Conservation (phyloP, 2,888 invertebrate species). For the Marasmarcha lunaedactyla region DNA sequence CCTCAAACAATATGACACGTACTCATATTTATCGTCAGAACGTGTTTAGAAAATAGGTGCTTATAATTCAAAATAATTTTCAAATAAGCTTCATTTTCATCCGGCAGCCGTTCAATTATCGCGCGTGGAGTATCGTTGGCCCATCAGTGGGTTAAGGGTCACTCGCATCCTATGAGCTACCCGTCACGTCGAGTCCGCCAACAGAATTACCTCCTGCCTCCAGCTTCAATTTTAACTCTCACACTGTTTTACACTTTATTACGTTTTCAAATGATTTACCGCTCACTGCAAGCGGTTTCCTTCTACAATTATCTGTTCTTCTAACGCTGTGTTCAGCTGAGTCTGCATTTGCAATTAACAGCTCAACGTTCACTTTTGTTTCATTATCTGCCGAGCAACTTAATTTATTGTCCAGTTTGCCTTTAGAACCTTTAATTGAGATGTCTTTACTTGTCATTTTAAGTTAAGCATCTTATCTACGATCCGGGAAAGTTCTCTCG, state of each 20-base stretch:
- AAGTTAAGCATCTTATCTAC: constrained; percentile 16
- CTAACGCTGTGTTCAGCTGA: too few species aligned
- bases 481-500: constrained; percentile 32
- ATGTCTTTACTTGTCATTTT: constrained; percentile 26
- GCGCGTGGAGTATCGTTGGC: too few species aligned
- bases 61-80: too few species aligned
- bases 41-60: too few species aligned
- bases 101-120: too few species aligned
- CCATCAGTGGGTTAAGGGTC: not conserved
- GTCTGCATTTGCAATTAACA: too few species aligned
- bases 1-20: too few species aligned
- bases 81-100: too few species aligned
- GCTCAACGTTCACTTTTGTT: constrained; percentile 1
- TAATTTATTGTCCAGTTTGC: not conserved
- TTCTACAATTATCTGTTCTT: too few species aligned
- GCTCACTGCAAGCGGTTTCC: too few species aligned
- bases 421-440: constrained; percentile 18
- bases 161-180: constrained; percentile 24
- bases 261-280: constrained; percentile 5
- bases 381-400: constrained; percentile 1
- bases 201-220: constrained; percentile 20
- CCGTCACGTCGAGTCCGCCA: constrained; percentile 21
- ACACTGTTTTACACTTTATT: constrained; percentile 19
- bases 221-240: constrained; percentile 34
- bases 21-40: too few species aligned